Conservation (phyloP, 2,797 vertebrate species). For the Trachops cirrhosus region DNA sequence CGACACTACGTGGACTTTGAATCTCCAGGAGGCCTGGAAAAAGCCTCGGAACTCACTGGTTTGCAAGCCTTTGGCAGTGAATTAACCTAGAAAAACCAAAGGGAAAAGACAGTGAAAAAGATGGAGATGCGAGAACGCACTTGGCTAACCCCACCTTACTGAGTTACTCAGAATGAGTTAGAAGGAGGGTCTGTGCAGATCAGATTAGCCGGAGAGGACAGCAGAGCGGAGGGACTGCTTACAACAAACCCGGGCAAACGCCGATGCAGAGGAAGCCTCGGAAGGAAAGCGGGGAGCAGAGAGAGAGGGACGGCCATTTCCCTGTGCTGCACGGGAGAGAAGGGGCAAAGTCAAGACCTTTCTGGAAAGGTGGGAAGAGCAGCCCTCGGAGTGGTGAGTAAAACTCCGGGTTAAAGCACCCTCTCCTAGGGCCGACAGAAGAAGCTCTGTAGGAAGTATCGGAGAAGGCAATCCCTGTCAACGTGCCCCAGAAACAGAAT, state of each 20-base stretch:
- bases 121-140: neutral
- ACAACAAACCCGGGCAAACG: conserved; percentile 93
- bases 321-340: conserved; percentile 91
- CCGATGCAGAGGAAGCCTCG: conserved; percentile 91
- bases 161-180: neutral
- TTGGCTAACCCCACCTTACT: accelerated
- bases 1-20: too few species aligned
- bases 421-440: conserved; percentile 91
- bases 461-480: conserved; percentile 92
- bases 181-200: neutral
- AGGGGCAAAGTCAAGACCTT: conserved; percentile 86
- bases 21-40: neutral
- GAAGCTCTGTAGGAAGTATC: conserved; percentile 92
- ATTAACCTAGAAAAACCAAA: neutral
- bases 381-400: conserved; percentile 73
- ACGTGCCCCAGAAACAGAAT: conserved; percentile 91
- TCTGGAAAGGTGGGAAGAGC: conserved; percentile 62
- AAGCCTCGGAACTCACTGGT: neutral
- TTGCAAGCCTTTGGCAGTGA: neutral
- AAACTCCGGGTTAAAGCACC: conserved; percentile 95
- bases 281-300: conserved; percentile 90
- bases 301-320: conserved; percentile 90
- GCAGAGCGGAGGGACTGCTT: conserved; percentile 86
- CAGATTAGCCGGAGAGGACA: neutral
- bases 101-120: neutral